Evolutionary conservation across 1,140 invertebrate species (phyloP), one percentile per base, ranked within the genome.

Genomic region (Papilio polyxenes): DNA sequence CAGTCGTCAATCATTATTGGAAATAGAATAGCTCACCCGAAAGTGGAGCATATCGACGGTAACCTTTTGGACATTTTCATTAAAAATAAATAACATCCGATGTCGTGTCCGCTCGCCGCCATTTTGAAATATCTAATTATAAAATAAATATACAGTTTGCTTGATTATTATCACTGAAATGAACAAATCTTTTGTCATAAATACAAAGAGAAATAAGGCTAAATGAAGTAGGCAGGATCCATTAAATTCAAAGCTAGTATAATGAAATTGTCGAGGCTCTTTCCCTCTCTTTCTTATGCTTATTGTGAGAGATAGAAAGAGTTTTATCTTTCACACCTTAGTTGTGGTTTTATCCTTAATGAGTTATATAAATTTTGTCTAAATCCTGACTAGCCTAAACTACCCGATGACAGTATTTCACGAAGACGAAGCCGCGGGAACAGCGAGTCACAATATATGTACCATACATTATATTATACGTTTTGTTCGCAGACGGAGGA

Each of bases 401-500:
- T 31, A 31, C 23, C 23, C 23, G 23, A 31, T 31, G 23, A 31
- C 23, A 31, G 2, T 31, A 31, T 31, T 31, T 31, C 23, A 31
- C 23, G 23, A 31, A 2, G 23, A 31, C 23, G 23, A 31, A 31
- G 23, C 23, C 23, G 23, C 23, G 23, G 23, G 23, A 31, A 31
- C 23, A 31, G 23, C 23, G 0, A 31, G 23, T 31, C 23, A 31
- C 2, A 31, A 31, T 31, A 31, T 59, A 1, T 17, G 65, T 72
- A 37, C n/a, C 31, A 37, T 44, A 44, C 40, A 40, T 40, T 31
- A 31, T 31, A 31, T 31, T 15, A 13, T 72, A 5, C 11, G 31
- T 79, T 79, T 88, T 89, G 81, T 92, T 93, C 15, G 8, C 92
- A 93, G 92, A 86, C 84, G 86, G 88, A 93, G 89, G 85, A 93